phyloP scores from a whole-genome alignment of 2,113 vertebrate species.

The Petrocephalus microphthalmus region DNA sequence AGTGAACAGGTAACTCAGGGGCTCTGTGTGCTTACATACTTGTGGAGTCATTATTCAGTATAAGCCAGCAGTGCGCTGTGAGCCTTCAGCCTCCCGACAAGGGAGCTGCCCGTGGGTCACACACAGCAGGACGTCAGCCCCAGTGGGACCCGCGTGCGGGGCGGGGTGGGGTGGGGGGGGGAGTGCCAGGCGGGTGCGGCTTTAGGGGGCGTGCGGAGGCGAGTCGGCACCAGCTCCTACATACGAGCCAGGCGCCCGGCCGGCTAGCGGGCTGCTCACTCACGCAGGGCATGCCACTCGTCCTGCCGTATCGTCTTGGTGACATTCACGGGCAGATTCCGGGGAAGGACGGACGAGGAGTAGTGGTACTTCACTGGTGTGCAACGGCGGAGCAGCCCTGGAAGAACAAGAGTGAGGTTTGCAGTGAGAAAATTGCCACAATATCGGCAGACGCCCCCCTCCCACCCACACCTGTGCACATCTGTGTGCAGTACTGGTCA shows the following conservation, averaged over 20 bases:
- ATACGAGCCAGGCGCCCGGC: background rate
- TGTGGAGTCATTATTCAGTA: background rate
- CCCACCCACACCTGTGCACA: too few relatives aligned
- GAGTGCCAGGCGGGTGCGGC: background rate
- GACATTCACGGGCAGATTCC: constrained; percentile 76
- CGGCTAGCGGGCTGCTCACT: constrained; percentile 47
- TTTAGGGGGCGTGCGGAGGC: background rate
- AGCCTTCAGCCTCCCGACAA: background rate
- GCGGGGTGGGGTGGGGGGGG: background rate
- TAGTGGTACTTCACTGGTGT: constrained; percentile 85
- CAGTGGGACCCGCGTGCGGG: background rate
- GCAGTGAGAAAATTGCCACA: background rate
- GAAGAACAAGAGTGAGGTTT: constrained; percentile 18
- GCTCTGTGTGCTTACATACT: background rate
- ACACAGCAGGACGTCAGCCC: too few relatives aligned
- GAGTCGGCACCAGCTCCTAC: background rate
- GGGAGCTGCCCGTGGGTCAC: background rate
- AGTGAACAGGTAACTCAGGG: too few relatives aligned
- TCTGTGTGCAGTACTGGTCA: too few relatives aligned
- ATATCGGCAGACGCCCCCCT: too few relatives aligned
- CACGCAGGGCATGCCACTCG: constrained; percentile 86
- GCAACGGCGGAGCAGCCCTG: constrained; percentile 78
- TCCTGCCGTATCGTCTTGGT: constrained; percentile 87
- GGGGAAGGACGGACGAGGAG: constrained; percentile 77
- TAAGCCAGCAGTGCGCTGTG: background rate